Percentiles rank a stretch among this genome's conserved stretches.
Conservation (phyloP, 2,797 vertebrate genomes). For the Carapus acus region DNA sequence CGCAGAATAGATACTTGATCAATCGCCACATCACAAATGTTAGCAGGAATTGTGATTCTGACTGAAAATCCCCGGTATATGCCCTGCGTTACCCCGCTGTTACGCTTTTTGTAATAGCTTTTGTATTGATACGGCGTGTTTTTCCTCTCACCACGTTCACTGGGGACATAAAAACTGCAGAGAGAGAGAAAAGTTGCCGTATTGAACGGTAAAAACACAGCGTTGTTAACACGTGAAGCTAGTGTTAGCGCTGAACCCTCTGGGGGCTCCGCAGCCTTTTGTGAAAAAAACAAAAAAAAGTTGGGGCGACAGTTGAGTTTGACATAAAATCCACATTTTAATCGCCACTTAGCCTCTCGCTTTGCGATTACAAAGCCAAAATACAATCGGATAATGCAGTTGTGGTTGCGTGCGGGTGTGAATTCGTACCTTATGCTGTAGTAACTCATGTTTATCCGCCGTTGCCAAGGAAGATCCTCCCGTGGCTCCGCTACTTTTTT, state of each 20-base stretch:
- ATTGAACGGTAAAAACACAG: conserved; percentile 3
- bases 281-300: too few species aligned
- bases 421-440: conserved; percentile 76
- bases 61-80: too few species aligned
- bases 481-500: conserved; percentile 40
- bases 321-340: conserved; percentile 8
- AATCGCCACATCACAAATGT: too few species aligned
- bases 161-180: neutral
- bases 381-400: neutral
- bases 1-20: neutral
- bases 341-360: neutral
- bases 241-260: conserved; percentile 35
- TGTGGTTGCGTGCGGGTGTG: neutral
- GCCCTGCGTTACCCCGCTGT: neutral
- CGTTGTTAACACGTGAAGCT: conserved; percentile 38
- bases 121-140: too few species aligned
- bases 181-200: neutral
- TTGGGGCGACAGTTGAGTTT: conserved; percentile 48
- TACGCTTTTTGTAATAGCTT: too few species aligned
- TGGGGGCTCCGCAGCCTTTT: conserved; percentile 30
- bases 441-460: conserved; percentile 79
- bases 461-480: conserved; percentile 74
- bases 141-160: too few species aligned
- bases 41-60: too few species aligned
- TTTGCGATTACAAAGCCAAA: neutral